Percentiles rank a stretch among this genome's conserved stretches.
Evolutionary conservation across 2,797 vertebrate genomes (phyloP).

Genomic region (Hybognathus amarus): DNA sequence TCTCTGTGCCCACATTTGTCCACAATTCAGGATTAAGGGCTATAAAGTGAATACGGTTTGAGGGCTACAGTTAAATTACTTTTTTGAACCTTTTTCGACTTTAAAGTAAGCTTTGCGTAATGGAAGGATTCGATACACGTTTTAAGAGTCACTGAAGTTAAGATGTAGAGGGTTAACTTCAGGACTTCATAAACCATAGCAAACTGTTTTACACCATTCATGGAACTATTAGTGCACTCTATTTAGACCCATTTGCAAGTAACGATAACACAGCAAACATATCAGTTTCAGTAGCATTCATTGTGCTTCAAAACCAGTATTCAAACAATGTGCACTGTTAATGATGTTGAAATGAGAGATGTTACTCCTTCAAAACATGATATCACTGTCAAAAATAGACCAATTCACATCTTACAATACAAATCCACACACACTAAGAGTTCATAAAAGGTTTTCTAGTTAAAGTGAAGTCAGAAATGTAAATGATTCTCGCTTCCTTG

Average conservation of each 20-base stretch:
- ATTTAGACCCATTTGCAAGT: conserved; percentile 4
- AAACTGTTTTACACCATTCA: background rate
- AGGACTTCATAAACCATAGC: background rate
- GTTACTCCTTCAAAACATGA: background rate
- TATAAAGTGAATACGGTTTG: too few species aligned
- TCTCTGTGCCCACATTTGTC: too few species aligned
- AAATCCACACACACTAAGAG: background rate
- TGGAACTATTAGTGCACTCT: background rate
- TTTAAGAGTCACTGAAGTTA: background rate
- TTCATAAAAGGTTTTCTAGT: background rate
- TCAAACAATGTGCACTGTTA: background rate
- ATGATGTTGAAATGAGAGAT: background rate
- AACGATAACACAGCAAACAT: background rate
- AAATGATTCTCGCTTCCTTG: conserved; percentile 65
- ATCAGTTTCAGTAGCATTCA: conserved; percentile 1
- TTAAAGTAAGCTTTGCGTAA: background rate
- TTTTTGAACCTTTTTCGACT: background rate
- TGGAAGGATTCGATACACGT: background rate
- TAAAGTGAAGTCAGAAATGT: too few species aligned
- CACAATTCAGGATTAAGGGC: too few species aligned
- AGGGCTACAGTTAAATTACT: too few species aligned
- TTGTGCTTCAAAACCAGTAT: background rate
- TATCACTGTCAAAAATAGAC: background rate
- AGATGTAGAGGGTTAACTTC: background rate
- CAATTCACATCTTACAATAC: background rate